Percentiles rank a stretch among this genome's conserved stretches.
phyloP scores from a whole-genome alignment of 2,888 invertebrate species.

The Tenthredo notha region DNA sequence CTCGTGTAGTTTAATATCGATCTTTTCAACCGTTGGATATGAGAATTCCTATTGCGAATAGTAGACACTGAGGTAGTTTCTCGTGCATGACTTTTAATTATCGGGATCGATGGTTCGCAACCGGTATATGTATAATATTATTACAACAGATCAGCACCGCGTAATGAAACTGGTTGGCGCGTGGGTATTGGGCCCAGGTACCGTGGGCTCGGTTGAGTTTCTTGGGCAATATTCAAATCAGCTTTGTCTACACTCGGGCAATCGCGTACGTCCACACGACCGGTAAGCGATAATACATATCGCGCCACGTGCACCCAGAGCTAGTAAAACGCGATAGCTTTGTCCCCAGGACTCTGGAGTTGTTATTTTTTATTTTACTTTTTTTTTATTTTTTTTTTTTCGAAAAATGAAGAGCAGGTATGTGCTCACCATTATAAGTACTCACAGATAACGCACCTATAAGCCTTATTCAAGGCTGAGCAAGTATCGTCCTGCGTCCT shows the following conservation, averaged over 20 bases:
- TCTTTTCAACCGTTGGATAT: not conserved
- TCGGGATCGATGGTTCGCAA: slow-evolving; percentile 34
- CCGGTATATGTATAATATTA: slow-evolving; percentile 29
- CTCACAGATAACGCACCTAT: not conserved
- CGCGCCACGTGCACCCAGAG: not conserved
- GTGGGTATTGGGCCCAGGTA: slow-evolving; percentile 44
- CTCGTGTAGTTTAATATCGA: not conserved
- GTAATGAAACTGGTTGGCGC: slow-evolving; percentile 50
- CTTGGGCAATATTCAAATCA: slow-evolving; percentile 52
- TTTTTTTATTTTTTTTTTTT: not conserved
- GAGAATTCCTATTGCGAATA: slow-evolving; percentile 8
- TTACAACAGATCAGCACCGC: slow-evolving; percentile 38
- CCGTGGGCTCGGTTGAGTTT: slow-evolving; percentile 32
- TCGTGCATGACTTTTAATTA: slow-evolving; percentile 40
- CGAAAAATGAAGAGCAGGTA: not conserved
- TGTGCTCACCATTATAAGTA: not conserved
- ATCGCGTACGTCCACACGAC: slow-evolving; percentile 37
- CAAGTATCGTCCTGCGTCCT: slow-evolving; percentile 30
- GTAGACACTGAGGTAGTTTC: not conserved
- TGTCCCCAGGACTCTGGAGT: slow-evolving; percentile 10
- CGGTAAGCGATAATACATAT: slow-evolving; percentile 49
- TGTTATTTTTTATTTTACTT: not conserved
- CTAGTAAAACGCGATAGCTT: slow-evolving; percentile 41
- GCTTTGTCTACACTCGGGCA: slow-evolving; percentile 49
- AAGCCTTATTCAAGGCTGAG: slow-evolving; percentile 24